These are phyloP conservation scores for Micromussa lordhowensis DNA, from an alignment of 92 coral and sea anemone genomes.

Conservation along the genomic window DNA sequence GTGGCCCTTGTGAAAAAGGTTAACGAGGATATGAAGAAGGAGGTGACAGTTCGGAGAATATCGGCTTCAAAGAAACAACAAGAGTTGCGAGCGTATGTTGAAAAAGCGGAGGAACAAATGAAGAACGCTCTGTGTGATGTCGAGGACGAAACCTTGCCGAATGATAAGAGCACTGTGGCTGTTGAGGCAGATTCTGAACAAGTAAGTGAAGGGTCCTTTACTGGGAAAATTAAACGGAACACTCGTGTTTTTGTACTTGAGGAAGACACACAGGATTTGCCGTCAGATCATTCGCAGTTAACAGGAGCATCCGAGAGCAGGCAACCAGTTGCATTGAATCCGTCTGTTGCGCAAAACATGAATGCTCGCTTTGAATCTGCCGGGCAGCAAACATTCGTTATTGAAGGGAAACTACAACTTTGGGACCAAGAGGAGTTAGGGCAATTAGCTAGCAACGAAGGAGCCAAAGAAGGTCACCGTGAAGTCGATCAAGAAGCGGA, in stretches of 20 bases:
- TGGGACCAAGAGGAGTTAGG: too few relatives aligned
- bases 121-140: neutral
- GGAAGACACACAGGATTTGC: slow-evolving; percentile 1
- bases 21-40: slow-evolving; percentile 66
- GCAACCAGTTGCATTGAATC: neutral
- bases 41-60: slow-evolving; percentile 20
- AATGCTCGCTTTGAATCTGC: neutral
- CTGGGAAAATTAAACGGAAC: slow-evolving; percentile 30
- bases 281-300: neutral
- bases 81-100: slow-evolving; percentile 9
- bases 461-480: too few relatives aligned
- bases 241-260: slow-evolving; percentile 47
- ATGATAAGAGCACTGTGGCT: neutral
- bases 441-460: too few relatives aligned
- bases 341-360: neutral
- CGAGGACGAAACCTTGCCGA: neutral
- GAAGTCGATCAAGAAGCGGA: too few relatives aligned
- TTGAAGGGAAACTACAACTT: too few relatives aligned
- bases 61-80: slow-evolving; percentile 32
- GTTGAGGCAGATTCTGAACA: neutral
- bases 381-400: too few relatives aligned
- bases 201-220: neutral
- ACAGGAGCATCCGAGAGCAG: neutral
- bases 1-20: slow-evolving; percentile 56
- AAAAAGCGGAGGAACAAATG: slow-evolving; percentile 16